A percentile compares a stretch with the other conserved stretches of the same genome.
These are phyloP conservation scores for Monopterus albus DNA, from an alignment of 2,113 vertebrate species.

Conservation along the genomic window DNA sequence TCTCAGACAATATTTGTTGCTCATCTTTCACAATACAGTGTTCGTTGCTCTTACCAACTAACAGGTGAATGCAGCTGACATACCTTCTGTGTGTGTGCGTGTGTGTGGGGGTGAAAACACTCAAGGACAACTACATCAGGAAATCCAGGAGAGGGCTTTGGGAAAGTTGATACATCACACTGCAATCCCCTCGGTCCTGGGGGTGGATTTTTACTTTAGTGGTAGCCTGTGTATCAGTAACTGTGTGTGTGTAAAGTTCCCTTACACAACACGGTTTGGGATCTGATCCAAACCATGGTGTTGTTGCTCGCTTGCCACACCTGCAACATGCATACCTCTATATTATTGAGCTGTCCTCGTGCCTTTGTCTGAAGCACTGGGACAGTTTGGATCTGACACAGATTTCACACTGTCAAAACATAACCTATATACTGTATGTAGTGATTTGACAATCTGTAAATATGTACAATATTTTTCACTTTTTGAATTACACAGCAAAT, in stretches of 20 bases:
- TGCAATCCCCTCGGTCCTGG: conserved; percentile 21
- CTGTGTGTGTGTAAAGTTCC: conserved; percentile 8
- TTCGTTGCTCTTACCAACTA: background rate
- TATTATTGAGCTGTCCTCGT: conserved; percentile 8
- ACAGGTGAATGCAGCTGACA: conserved; percentile 14
- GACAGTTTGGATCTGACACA: conserved; percentile 26
- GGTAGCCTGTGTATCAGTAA: background rate
- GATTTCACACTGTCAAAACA: background rate
- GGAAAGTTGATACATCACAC: conserved; percentile 32
- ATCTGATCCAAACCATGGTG: conserved; percentile 42
- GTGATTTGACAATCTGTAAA: conserved; percentile 5
- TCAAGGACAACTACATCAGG: background rate
- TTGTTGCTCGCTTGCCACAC: conserved; percentile 36
- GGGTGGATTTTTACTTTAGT: background rate
- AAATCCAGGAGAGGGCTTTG: conserved; percentile 17
- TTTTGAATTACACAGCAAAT: background rate
- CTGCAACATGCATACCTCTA: conserved; percentile 53
- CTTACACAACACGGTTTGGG: conserved; percentile 44
- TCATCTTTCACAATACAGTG: background rate
- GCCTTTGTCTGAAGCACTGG: conserved; percentile 22
- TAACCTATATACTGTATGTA: background rate
- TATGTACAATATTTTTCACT: background rate
- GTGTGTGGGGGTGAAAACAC: conserved; percentile 1
- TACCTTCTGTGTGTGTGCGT: background rate
- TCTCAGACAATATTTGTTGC: background rate